These are phyloP conservation scores for Nasonia giraulti DNA, from an alignment of 1,140 invertebrate species.

Conservation along the genomic window DNA sequence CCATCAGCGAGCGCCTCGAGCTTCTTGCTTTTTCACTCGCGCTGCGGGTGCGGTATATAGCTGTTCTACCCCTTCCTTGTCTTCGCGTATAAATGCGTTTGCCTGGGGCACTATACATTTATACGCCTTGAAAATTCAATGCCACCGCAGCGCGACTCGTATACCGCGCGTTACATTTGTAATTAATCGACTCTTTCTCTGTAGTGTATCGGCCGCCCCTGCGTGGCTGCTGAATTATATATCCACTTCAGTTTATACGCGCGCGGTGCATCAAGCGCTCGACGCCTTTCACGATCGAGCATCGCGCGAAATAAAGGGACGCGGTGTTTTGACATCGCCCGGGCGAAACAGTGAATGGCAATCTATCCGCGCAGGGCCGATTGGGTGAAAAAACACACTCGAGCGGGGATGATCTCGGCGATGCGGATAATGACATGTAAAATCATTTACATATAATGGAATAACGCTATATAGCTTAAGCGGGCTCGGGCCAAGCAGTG, in stretches of 20 bases:
- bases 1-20: neutral
- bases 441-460: neutral
- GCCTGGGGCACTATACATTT: neutral
- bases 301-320: no score
- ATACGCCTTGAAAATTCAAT: neutral
- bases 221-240: neutral
- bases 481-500: neutral
- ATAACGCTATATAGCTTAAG: neutral
- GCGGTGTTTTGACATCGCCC: no score
- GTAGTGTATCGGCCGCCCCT: neutral
- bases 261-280: neutral
- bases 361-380: no score
- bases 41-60: no score
- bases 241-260: neutral
- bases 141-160: no score
- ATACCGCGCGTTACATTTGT: constrained; percentile 59
- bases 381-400: no score
- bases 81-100: neutral
- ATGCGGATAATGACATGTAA: neutral
- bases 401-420: neutral
- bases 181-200: constrained; percentile 60
- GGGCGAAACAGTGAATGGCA: no score
- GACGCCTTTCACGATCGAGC: neutral
- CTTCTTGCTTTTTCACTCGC: neutral
- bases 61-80: constrained; percentile 19